These are phyloP conservation scores for Cydia amplana DNA, from an alignment of 1,140 invertebrate species.

Conservation along the genomic window DNA sequence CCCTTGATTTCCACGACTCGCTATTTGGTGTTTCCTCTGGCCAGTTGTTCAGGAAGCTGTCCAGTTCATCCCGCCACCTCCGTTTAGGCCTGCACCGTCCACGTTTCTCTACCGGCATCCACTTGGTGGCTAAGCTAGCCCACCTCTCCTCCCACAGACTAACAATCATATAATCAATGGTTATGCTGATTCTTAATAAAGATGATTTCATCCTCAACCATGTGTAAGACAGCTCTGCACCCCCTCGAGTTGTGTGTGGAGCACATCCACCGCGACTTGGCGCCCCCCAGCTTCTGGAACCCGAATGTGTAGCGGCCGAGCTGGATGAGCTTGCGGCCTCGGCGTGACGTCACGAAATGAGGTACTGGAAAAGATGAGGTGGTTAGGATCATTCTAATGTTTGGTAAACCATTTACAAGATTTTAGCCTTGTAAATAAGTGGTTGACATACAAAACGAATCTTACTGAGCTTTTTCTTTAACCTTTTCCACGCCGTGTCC, in stretches of 20 bases:
- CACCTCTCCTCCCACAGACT: too few species aligned
- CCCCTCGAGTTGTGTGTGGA: constrained; percentile 54
- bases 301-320: constrained; percentile 54
- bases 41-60: too few species aligned
- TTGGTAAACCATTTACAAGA: not conserved
- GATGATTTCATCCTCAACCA: constrained; percentile 45
- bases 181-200: constrained; percentile 47
- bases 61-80: too few species aligned
- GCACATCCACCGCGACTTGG: constrained; percentile 56
- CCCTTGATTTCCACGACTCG: too few species aligned
- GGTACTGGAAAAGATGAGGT: not conserved
- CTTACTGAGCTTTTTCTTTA: too few species aligned
- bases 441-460: too few species aligned
- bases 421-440: too few species aligned
- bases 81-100: too few species aligned
- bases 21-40: too few species aligned
- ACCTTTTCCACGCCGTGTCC: too few species aligned
- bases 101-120: too few species aligned
- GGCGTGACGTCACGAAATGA: constrained; percentile 47
- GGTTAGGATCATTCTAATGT: not conserved
- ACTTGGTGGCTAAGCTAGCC: too few species aligned
- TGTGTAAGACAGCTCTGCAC: constrained; percentile 56
- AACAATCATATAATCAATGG: constrained; percentile 30
- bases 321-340: constrained; percentile 50
- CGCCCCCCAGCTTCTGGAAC: constrained; percentile 37